Conservation (phyloP, 2,888 invertebrate species). For the Saturnia pavonia region DNA sequence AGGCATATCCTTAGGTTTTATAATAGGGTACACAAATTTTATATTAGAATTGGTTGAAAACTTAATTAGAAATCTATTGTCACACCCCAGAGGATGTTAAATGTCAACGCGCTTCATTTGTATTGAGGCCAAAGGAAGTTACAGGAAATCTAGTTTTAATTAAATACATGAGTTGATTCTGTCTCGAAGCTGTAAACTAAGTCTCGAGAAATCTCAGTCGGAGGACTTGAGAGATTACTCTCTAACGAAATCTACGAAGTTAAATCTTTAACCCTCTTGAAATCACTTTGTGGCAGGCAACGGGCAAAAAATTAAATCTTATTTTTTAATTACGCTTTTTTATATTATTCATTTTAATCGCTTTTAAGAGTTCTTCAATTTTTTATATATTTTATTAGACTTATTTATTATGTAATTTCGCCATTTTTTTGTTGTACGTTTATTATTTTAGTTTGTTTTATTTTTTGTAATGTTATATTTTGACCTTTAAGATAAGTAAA, state of each 20-base stretch:
- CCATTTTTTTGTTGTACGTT: too few relatives aligned
- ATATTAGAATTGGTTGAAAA: not conserved
- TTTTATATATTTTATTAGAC: too few relatives aligned
- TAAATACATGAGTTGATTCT: slow-evolving; percentile 28
- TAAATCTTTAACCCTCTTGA: slow-evolving; percentile 28
- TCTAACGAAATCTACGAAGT: slow-evolving; percentile 20
- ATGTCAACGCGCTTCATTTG: slow-evolving; percentile 18
- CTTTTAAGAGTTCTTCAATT: not conserved
- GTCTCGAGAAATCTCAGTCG: slow-evolving; percentile 16
- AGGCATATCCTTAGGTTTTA: too few relatives aligned
- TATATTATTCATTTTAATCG: not conserved
- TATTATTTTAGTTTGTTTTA: too few relatives aligned
- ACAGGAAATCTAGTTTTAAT: slow-evolving; percentile 36
- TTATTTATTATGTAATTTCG: too few relatives aligned
- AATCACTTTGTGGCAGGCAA: slow-evolving; percentile 26
- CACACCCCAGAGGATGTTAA: not conserved
- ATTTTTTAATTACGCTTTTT: slow-evolving; percentile 10
- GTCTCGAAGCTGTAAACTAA: slow-evolving; percentile 20
- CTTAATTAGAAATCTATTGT: not conserved
- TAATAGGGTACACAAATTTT: too few relatives aligned
- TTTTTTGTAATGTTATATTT: too few relatives aligned
- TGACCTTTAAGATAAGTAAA: too few relatives aligned
- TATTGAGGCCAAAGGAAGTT: slow-evolving; percentile 29
- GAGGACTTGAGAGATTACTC: slow-evolving; percentile 18
- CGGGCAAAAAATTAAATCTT: not conserved